Evolutionary conservation across 2,888 invertebrate species (phyloP), one percentile per base, ranked within the genome.

Genomic region (Ormyrus labotus): DNA sequence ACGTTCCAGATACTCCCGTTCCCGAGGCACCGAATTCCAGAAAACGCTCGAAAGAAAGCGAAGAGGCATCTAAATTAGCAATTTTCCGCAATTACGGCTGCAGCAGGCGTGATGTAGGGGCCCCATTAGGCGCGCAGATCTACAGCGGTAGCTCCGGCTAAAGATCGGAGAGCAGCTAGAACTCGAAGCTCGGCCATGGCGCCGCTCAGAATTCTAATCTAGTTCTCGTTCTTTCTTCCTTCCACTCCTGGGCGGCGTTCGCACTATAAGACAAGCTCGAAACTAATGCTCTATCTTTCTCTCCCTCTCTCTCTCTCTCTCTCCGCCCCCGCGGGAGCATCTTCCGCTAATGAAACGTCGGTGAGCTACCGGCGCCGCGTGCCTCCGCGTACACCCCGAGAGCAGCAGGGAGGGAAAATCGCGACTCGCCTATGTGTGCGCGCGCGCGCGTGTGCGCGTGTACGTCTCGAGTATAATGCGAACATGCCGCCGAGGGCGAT

Each of bases 311-410:
- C 68, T 67, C 63, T 72, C 81, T 72, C 70, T 8, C 63, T 57
- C 69, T 84, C 84, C 85, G 81, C 85, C 86, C 83, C 87, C 88
- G 86, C 87, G 85, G 88, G 87, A 87, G 89, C 88, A 88, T 89
- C 89, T 90, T 90, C 88, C 87, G 89, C 88, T 90, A 90, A 90
- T 90, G 90, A 90, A 90, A 90, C 89, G 89, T 85, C 70, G 87
- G 87, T 90, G 90, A 90, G 90, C 89, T 90, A 90, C 88, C 87
- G 88, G 83, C 86, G 87, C 88, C 88, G 88, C 90, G 90, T 90
- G 90, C 89, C 86, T 86, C 85, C 85, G 84, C 80, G 85, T 86
- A 86, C 85, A 85, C 87, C 51, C 74, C 47, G 63, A n/a, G 53
- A 57, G 57, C 47, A 65, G n/a, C 47, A 65, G n/a, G 19, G 68